Evolutionary conservation across 2,113 vertebrate species (phyloP), one percentile per base, ranked within the genome.

Genomic region (Indicator indicator): DNA sequence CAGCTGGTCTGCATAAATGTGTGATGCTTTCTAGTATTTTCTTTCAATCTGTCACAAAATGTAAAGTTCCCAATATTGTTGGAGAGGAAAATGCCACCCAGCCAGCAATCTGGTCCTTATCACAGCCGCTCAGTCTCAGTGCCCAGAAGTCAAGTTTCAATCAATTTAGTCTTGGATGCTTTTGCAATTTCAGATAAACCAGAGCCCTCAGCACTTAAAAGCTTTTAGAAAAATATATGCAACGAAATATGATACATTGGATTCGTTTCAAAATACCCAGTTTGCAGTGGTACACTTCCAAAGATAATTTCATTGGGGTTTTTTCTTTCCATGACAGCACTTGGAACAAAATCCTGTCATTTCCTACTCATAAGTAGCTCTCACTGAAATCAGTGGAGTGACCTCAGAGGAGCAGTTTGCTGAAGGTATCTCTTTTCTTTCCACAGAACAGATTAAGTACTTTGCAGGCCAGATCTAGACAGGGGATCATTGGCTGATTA

Each of bases 161-260:
- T 90, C 46, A 50, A 60, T 88, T 88, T 92, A 89, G 81, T 89
- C 38, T 87, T 95, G 65, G 85, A 90, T 69, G 58, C 38, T 32
- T 81, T 93, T 94, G 75, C 70, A 68, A 8, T 92, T 95, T 92
- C 70, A 86, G 73, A 94, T 52, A 78, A 86, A 78, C 11, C 38
- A 65, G 75, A 83, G 44, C 73, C 59, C 83, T 90, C 48, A 65
- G 58, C 74, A 54, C 33, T 83, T 71, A 89, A 65, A 13, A 68
- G 60, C 27, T 64, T 83, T 78, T 60, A 86, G 76, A 82, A 93
- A 44, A 93, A 86, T 62, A 65, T 12, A 44, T 78, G 32, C 48
- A 70, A 83, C 81, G 90, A 86, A 90, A 88, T 93, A 58, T 46
- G 65, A 93, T 88, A 64, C 1, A 2, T 88, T 89, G 42, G 48